Base-by-base conservation (phyloP, 2,888 invertebrate species). In the Troides helena region DNA sequence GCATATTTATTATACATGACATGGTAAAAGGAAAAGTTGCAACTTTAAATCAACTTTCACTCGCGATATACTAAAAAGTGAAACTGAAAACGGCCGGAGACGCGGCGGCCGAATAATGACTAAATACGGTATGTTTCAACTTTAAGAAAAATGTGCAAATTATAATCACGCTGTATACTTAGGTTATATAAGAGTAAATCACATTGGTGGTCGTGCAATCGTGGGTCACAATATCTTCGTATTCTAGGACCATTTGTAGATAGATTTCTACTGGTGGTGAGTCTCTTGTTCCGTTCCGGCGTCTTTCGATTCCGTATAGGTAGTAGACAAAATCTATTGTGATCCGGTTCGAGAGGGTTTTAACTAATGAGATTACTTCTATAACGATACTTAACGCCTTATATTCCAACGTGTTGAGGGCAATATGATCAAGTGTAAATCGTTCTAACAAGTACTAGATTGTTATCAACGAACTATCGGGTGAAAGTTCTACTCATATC, bases 51-150 rank as follows among this genome's bases (percentile, higher is more conserved):
- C 84, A 76, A 90, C 92, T 92, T 92, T 92, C 92, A 88, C 92
- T 85, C 72, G 80, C 77, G 79, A 84, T 81, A 86, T 82, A 88
- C 89, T 91, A 90, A 91, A 89, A 92, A 91, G 92, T 90, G 91
- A 92, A 92, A 92, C 88, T 87, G 88, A 82, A 85, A 86, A 83
- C 83, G 76, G 46, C 50, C 46, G 30, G 43, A 59, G 65, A 78
- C 80, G 81, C 80, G 79, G 79, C 79, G 78, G 74, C 79, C 77
- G 81, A 82, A 82, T 83, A 81, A 82, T 79, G 78, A 80, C 78
- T 85, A 81, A 85, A 82, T 76, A 83, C 80, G 82, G 84, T n/a
- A 46, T 57, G 58, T 10, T 61, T 21, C 53, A 7, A 6, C 53
- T 39, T 67, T 10, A 62, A n/a, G 53, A 56, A 56, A 61, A 67